Evolutionary conservation across 2,888 invertebrate genomes (phyloP).

Genomic region (Synanthedon andrenaeformis): DNA sequence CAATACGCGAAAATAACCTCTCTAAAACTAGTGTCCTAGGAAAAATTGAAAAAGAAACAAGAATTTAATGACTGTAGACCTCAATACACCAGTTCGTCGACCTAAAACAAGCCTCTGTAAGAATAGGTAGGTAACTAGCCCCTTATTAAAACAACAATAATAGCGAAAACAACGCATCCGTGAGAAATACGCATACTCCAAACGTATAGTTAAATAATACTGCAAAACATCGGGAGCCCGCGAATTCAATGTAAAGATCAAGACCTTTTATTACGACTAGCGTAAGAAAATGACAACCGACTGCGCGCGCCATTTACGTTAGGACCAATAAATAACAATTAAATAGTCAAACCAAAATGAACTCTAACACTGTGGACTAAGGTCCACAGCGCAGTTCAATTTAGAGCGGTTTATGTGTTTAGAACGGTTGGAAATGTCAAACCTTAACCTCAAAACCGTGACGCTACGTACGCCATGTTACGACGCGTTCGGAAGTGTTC

Average conservation of each 20-base stretch:
- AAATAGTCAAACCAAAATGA: background rate
- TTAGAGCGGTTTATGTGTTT: conserved; percentile 17
- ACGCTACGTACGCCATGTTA: conserved; percentile 53
- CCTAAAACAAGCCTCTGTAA: conserved; percentile 14
- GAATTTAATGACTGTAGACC: background rate
- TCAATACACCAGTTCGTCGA: background rate
- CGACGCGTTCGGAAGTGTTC: conserved; percentile 35
- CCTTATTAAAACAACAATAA: conserved; percentile 30
- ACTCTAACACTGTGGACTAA: background rate
- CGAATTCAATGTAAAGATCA: conserved; percentile 63
- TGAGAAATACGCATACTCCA: conserved; percentile 35
- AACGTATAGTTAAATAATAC: conserved; percentile 35
- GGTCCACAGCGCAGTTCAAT: background rate
- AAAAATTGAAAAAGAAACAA: background rate
- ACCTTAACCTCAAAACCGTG: conserved; percentile 70
- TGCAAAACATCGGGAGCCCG: conserved; percentile 22
- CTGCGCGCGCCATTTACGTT: conserved; percentile 37
- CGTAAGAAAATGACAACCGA: conserved; percentile 48
- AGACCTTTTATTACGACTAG: conserved; percentile 44
- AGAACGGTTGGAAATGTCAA: conserved; percentile 61
- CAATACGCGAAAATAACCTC: too few relatives aligned
- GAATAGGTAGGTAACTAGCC: conserved; percentile 14
- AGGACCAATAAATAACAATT: background rate
- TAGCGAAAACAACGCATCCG: conserved; percentile 32
- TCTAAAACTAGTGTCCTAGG: too few relatives aligned